A percentile compares a stretch with the other conserved stretches of the same genome.
These are phyloP conservation scores for Patella caerulea DNA, from an alignment of 2,888 invertebrate species.

Conservation along the genomic window DNA sequence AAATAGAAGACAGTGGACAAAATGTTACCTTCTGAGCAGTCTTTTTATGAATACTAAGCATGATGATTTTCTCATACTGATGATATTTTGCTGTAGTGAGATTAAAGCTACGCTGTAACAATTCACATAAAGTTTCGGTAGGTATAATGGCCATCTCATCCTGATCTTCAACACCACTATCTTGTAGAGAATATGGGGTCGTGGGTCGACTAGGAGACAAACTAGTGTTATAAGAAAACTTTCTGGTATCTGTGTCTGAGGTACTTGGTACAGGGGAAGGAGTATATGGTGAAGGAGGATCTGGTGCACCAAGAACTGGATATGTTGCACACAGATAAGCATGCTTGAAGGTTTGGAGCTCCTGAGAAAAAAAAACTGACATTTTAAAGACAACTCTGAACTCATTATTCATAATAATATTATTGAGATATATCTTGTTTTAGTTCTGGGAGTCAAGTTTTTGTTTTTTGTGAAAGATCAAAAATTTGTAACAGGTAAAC, in stretches of 20 bases:
- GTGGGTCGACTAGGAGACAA: slow-evolving; percentile 21
- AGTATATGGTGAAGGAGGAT: slow-evolving; percentile 54
- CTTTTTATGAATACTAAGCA: slow-evolving; percentile 49
- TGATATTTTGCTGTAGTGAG: slow-evolving; percentile 50
- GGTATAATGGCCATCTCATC: slow-evolving; percentile 59
- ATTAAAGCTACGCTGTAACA: slow-evolving; percentile 55
- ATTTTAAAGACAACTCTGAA: neutral
- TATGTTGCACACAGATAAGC: slow-evolving; percentile 60
- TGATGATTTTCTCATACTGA: slow-evolving; percentile 53
- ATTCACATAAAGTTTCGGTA: slow-evolving; percentile 60
- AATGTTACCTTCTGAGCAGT: slow-evolving; percentile 53
- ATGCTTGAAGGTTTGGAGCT: slow-evolving; percentile 52
- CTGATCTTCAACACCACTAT: slow-evolving; percentile 57
- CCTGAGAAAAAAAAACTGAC: slow-evolving; percentile 35
- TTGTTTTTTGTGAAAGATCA: too few relatives aligned
- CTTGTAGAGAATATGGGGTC: slow-evolving; percentile 45
- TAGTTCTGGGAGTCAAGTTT: too few relatives aligned
- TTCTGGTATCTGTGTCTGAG: neutral
- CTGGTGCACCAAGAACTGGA: slow-evolving; percentile 62
- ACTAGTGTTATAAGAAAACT: neutral
- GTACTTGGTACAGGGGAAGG: slow-evolving; percentile 41
- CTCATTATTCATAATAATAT: too few relatives aligned
- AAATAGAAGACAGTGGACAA: too few relatives aligned
- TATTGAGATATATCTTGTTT: too few relatives aligned
- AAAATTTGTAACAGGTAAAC: too few relatives aligned